A percentile compares a stretch with the other conserved stretches of the same genome.
Evolutionary conservation across 2,888 invertebrate species (phyloP).

Genomic region (Calameuta pallipes): DNA sequence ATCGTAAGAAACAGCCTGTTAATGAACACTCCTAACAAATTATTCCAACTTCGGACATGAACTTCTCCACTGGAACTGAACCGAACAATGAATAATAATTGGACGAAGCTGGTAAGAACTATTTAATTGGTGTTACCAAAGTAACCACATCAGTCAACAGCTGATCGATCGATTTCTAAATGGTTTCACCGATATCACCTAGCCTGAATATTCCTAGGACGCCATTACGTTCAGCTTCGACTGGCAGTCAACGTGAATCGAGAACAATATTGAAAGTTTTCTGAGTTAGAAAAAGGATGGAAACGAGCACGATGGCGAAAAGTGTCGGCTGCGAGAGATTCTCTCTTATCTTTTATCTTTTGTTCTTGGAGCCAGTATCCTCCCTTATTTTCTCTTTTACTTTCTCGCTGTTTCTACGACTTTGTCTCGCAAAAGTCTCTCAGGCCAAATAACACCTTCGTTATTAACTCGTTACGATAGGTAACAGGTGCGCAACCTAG

Average conservation of each 20-base stretch:
- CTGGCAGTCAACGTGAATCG: neutral
- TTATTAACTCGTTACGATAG: neutral
- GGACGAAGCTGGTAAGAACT: slow-evolving; percentile 1
- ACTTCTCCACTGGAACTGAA: neutral
- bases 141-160: neutral
- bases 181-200: neutral
- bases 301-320: neutral
- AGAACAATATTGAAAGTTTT: neutral
- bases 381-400: neutral
- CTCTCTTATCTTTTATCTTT: neutral
- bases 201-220: neutral
- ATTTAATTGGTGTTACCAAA: neutral
- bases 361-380: neutral
- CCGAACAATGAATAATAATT: slow-evolving; percentile 3
- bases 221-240: neutral
- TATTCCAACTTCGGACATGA: neutral
- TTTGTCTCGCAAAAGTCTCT: neutral
- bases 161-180: slow-evolving; percentile 4
- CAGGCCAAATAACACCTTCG: neutral
- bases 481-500: neutral
- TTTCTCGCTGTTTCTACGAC: neutral
- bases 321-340: neutral
- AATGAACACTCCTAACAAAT: neutral
- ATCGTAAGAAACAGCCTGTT: neutral
- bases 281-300: neutral